Conservation (phyloP, 2,797 vertebrate species). For the Smutsia temminckii region DNA sequence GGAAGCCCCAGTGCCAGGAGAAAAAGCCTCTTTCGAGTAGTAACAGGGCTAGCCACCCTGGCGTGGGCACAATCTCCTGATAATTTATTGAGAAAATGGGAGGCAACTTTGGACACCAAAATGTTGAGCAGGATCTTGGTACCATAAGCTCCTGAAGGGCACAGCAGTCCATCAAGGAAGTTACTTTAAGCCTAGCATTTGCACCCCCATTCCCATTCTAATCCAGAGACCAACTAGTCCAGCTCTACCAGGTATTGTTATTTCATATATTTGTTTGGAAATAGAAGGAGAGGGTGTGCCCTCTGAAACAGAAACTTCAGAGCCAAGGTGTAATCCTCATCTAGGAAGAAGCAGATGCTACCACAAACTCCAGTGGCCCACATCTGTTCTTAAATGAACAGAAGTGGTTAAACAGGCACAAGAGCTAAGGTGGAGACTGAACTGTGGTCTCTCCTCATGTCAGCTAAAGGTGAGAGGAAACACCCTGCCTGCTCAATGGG, state of each 20-base stretch:
- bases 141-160: neutral
- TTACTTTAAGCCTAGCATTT: neutral
- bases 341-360: neutral
- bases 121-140: neutral
- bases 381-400: neutral
- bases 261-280: neutral
- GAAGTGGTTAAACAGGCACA: neutral
- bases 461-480: neutral
- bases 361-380: neutral
- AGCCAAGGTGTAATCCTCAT: neutral
- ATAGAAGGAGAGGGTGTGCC: neutral
- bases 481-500: neutral
- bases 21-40: neutral
- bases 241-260: neutral
- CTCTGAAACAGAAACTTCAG: neutral
- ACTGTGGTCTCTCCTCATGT: neutral
- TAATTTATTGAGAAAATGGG: conserved; percentile 23
- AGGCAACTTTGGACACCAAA: neutral
- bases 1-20: neutral
- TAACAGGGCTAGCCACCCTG: neutral
- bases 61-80: neutral
- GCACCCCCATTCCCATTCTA: neutral
- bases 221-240: neutral
- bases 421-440: neutral
- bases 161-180: neutral